Percentiles rank a stretch among this genome's conserved stretches.
Conservation (phyloP, 2,797 vertebrate species). For the Argyrosomus regius region DNA sequence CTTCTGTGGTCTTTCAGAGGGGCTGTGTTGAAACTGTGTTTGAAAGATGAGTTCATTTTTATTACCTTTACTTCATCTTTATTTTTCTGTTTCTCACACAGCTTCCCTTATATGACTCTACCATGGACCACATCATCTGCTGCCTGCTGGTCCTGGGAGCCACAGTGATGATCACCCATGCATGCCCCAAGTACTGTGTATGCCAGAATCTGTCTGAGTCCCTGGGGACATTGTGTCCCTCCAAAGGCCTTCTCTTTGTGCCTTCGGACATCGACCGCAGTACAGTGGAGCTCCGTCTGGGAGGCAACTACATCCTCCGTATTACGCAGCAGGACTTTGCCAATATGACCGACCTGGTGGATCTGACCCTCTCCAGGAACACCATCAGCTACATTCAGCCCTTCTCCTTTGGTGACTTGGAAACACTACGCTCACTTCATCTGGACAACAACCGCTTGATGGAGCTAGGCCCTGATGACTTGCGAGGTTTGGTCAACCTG, state of each 20-base stretch:
- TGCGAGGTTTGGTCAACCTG: slow-evolving; percentile 93
- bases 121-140: slow-evolving; percentile 94
- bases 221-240: slow-evolving; percentile 93
- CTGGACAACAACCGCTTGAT: slow-evolving; percentile 93
- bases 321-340: slow-evolving; percentile 93
- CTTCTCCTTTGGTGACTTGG: slow-evolving; percentile 93
- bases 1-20: background rate
- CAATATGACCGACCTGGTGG: slow-evolving; percentile 96
- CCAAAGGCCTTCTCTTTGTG: slow-evolving; percentile 96
- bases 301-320: slow-evolving; percentile 94
- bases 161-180: slow-evolving; percentile 86
- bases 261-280: slow-evolving; percentile 91
- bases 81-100: slow-evolving; percentile 64
- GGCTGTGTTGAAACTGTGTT: background rate
- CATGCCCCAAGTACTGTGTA: slow-evolving; percentile 94
- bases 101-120: slow-evolving; percentile 87
- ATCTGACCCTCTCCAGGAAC: slow-evolving; percentile 94
- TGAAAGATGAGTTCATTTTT: background rate
- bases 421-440: slow-evolving; percentile 95
- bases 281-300: slow-evolving; percentile 95
- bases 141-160: slow-evolving; percentile 93
- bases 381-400: slow-evolving; percentile 95
- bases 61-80: background rate
- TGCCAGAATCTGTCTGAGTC: slow-evolving; percentile 97
- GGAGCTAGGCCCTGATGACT: slow-evolving; percentile 90